Evolutionary conservation across 2,888 invertebrate species (phyloP).

Genomic region (Pollenia griseotomentosa): DNA sequence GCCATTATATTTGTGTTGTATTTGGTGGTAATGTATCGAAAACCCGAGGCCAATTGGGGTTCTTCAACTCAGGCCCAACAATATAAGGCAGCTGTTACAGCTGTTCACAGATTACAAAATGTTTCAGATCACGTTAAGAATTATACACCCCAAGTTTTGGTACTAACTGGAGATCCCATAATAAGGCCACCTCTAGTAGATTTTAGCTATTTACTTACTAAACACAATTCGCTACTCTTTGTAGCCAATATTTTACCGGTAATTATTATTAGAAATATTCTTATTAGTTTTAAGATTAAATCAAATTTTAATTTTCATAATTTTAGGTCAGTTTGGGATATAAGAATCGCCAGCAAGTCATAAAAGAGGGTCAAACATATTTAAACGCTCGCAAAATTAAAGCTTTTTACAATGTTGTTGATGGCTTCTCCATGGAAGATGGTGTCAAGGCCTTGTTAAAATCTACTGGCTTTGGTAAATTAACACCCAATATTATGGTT

Average conservation of each 20-base stretch:
- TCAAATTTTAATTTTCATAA: neutral
- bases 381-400: conserved; percentile 92
- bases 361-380: conserved; percentile 91
- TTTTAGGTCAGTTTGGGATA: conserved; percentile 87
- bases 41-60: conserved; percentile 99
- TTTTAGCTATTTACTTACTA: conserved; percentile 95
- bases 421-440: conserved; percentile 89
- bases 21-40: conserved; percentile 95
- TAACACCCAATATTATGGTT: conserved; percentile 96
- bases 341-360: conserved; percentile 86
- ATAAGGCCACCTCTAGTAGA: conserved; percentile 95
- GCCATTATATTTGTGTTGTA: conserved; percentile 94
- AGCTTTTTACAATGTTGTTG: conserved; percentile 93
- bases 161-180: conserved; percentile 93
- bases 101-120: conserved; percentile 91
- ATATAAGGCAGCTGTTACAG: conserved; percentile 95
- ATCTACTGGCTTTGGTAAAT: conserved; percentile 94
- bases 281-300: neutral
- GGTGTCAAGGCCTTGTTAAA: conserved; percentile 94
- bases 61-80: conserved; percentile 98
- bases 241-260: conserved; percentile 95
- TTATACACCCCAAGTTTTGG: conserved; percentile 95
- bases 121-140: conserved; percentile 99
- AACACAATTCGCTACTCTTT: conserved; percentile 94
- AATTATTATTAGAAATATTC: conserved; percentile 78